These are phyloP conservation scores for Gryon sp. DNA, from an alignment of 1,140 invertebrate species.

Conservation along the genomic window DNA sequence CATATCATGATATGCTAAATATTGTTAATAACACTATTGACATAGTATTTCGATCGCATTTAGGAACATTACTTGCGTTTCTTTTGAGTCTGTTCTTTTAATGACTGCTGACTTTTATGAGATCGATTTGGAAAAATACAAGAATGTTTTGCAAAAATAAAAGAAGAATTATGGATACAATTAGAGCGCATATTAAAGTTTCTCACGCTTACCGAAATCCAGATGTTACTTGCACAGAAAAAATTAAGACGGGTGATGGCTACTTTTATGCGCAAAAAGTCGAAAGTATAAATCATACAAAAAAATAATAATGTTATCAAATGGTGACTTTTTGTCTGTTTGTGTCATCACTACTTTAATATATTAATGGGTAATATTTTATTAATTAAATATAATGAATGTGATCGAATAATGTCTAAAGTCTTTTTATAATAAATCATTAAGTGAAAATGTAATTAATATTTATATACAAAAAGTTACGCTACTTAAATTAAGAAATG, in stretches of 20 bases:
- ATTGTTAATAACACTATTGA: too few relatives aligned
- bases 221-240: slow-evolving; percentile 51
- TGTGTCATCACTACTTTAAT: too few relatives aligned
- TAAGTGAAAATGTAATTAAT: too few relatives aligned
- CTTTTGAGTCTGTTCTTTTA: slow-evolving; percentile 7
- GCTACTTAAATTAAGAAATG: too few relatives aligned
- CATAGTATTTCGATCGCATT: too few relatives aligned
- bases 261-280: slow-evolving; percentile 30
- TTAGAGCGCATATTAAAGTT: slow-evolving; percentile 55
- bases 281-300: slow-evolving; percentile 35
- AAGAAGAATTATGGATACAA: slow-evolving; percentile 55
- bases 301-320: slow-evolving; percentile 21
- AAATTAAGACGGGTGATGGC: slow-evolving; percentile 25
- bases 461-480: too few relatives aligned
- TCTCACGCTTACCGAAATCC: slow-evolving; percentile 54
- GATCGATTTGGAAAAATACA: slow-evolving; percentile 16
- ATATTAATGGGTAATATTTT: too few relatives aligned
- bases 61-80: too few relatives aligned
- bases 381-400: too few relatives aligned
- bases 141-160: slow-evolving; percentile 40
- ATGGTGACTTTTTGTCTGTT: slow-evolving; percentile 19
- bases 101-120: slow-evolving; percentile 8
- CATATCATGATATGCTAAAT: too few relatives aligned
- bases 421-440: too few relatives aligned
- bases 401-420: too few relatives aligned